A percentile compares a stretch with the other conserved stretches of the same genome.
These are phyloP conservation scores for Drosophila sechellia DNA, from an alignment of 1,140 invertebrate genomes.

Conservation along the genomic window DNA sequence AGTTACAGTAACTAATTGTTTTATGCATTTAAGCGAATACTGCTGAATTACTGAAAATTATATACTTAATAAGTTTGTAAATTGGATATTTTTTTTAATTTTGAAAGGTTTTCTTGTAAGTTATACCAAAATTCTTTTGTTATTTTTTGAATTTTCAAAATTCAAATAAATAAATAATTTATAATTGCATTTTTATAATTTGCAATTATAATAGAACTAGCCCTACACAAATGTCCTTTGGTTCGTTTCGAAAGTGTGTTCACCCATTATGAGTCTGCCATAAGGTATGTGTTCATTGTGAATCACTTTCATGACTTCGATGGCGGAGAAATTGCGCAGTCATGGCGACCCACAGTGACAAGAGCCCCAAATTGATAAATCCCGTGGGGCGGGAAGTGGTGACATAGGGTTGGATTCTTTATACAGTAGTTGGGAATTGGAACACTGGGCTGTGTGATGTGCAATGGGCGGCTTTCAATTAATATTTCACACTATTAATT, in stretches of 20 bases:
- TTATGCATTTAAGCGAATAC: no score
- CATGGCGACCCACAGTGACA: slow-evolving; percentile 29
- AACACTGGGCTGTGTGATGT: slow-evolving; percentile 21
- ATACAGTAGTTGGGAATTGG: slow-evolving; percentile 9
- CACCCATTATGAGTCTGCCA: slow-evolving; percentile 21
- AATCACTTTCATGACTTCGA: slow-evolving; percentile 21
- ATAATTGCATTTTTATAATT: no score
- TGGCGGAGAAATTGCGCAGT: slow-evolving; percentile 50
- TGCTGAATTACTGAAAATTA: no score
- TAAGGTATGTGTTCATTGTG: slow-evolving; percentile 15
- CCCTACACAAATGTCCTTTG: neutral
- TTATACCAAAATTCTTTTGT: no score
- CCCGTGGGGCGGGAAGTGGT: neutral
- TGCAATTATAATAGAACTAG: neutral
- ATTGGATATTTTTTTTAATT: no score
- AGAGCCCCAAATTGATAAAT: slow-evolving; percentile 41
- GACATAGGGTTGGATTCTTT: neutral
- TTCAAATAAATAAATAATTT: no score
- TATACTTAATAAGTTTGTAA: no score
- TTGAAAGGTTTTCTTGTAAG: no score
- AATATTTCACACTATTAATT: slow-evolving; percentile 76
- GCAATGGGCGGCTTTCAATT: slow-evolving; percentile 49
- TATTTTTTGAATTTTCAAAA: no score
- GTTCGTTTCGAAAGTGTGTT: slow-evolving; percentile 1
- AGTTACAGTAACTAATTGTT: neutral